Evolutionary conservation across 2,888 invertebrate genomes (phyloP).

Genomic region (Oscheius sp.): DNA sequence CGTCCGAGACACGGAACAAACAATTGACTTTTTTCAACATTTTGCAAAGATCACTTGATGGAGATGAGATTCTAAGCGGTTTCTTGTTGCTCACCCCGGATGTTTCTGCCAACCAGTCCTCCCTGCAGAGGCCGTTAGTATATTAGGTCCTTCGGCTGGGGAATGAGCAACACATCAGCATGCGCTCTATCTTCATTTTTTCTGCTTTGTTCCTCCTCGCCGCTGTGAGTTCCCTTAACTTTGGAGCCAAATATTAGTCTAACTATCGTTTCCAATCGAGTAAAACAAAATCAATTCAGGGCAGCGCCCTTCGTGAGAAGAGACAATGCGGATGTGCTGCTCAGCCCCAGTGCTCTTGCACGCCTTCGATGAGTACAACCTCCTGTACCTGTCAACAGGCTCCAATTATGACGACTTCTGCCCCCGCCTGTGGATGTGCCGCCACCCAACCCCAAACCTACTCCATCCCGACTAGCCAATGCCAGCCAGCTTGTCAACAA

Average conservation of each 20-base stretch:
- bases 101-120: constrained; percentile 5
- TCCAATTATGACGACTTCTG: constrained; percentile 29
- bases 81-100: constrained; percentile 20
- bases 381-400: constrained; percentile 48
- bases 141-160: constrained; percentile 6
- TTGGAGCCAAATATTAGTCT: no score
- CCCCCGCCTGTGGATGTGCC: constrained; percentile 32
- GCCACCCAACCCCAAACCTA: constrained; percentile 34
- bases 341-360: constrained; percentile 40
- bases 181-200: constrained; percentile 19
- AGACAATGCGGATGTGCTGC: constrained; percentile 52
- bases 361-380: constrained; percentile 25
- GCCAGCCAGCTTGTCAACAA: constrained; percentile 47
- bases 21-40: no score
- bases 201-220: constrained; percentile 17
- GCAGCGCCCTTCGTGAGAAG: constrained; percentile 48
- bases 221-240: constrained; percentile 2
- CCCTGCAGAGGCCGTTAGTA: background rate
- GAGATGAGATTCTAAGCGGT: no score
- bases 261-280: background rate
- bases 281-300: constrained; percentile 31
- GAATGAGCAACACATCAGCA: background rate
- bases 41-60: no score
- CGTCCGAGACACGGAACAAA: no score
- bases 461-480: constrained; percentile 36